Percentiles rank a stretch among this genome's conserved stretches.
phyloP scores from a whole-genome alignment of 1,140 invertebrate genomes.

The Drosophila ananassae region DNA sequence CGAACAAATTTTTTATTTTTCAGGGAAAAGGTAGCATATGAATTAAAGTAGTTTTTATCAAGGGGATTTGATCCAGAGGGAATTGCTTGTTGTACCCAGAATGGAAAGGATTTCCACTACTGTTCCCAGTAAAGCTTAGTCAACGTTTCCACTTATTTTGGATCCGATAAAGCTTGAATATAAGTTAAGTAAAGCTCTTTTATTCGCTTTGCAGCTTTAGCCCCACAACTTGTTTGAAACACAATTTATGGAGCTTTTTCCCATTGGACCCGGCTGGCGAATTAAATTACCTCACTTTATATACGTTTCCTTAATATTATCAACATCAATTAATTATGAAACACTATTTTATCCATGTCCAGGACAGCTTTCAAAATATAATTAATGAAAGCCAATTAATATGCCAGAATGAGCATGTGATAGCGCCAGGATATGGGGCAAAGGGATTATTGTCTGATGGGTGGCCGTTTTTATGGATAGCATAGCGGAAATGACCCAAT shows the following conservation, averaged over 20 bases:
- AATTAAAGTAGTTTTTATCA: neutral
- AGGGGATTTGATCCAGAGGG: neutral
- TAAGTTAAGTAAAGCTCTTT: neutral
- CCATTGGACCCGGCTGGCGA: conserved; percentile 11
- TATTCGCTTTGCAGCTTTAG: neutral
- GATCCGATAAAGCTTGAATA: neutral
- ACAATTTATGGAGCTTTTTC: neutral
- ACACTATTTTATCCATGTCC: conserved; percentile 45
- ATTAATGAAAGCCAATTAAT: conserved; percentile 75
- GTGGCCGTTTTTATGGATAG: conserved; percentile 8
- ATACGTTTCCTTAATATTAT: conserved; percentile 33
- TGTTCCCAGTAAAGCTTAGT: neutral
- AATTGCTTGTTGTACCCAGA: neutral
- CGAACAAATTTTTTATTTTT: conserved; percentile 23
- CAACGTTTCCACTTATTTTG: neutral
- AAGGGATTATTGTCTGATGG: conserved; percentile 20
- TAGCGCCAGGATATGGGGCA: conserved; percentile 14
- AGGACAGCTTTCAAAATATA: conserved; percentile 60
- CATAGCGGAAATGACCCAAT: conserved; percentile 27
- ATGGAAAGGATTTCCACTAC: neutral
- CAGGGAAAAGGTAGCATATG: neutral
- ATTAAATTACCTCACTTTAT: conserved; percentile 20
- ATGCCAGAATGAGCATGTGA: conserved; percentile 43
- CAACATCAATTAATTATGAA: conserved; percentile 63
- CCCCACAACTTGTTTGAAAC: neutral